Evolutionary conservation across 2,888 invertebrate genomes (phyloP), one percentile per base, ranked within the genome.

Genomic region (Reticulitermes lucifugus): DNA sequence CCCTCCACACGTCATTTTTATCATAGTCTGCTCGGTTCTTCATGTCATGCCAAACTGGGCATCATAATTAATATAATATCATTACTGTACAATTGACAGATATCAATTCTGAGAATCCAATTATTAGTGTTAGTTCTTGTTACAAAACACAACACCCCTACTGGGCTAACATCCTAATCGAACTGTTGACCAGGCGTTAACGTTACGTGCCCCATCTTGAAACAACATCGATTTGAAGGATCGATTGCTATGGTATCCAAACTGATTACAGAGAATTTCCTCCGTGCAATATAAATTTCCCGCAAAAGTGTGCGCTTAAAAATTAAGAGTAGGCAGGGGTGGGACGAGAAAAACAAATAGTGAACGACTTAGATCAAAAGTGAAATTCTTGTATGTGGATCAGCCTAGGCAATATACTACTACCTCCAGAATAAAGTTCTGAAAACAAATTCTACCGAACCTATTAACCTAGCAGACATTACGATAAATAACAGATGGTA

Each of bases 1-100:
- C 81, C 70, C 81, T 81, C 81, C 81, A 81, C 81, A 81, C 81
- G 81, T 81, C 81, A 81, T 25, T 81, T 81, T 81, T 70, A 81
- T 65, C 65, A 25, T 70, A 70, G 35, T 80, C 22, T 14, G 35
- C 41, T 46, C 70, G 55, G 43, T 81, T 81, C 70, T 70, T 81
- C 81, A 81, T 81, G 81, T 65, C 81, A 81, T 65, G 6, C 22
- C 35, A 43, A 43, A 65, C 7, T 65, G 6, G 14, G 65, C n/a
- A 25, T 25, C 25, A 6, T 65, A 10, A 5, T 25, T 65, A 25
- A 25, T 25, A 10, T n/a, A 65, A 65, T 9, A 65, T 65, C 65
- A 18, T 73, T 73, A 73, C 73, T 35, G 21, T 73, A 35, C 35
- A 35, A 41, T 41, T 12, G 18, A 73, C 35, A 73, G 29, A 1